phyloP scores from a whole-genome alignment of 2,113 vertebrate species.

The Conger conger region DNA sequence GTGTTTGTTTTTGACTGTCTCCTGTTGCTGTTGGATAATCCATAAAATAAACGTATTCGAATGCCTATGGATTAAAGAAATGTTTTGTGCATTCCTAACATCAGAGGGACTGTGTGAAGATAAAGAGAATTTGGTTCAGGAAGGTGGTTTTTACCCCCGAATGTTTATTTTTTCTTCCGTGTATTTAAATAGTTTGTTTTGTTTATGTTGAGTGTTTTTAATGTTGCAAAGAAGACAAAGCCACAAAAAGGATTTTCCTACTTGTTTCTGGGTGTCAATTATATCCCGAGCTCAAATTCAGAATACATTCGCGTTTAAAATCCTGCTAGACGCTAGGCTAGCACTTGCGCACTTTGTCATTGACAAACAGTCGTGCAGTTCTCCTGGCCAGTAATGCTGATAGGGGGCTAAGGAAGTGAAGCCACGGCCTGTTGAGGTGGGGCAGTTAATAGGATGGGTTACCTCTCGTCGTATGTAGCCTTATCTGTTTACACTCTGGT shows the following conservation, averaged over 20 bases:
- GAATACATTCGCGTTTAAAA: constrained; percentile 20
- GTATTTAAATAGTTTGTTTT: constrained; percentile 51
- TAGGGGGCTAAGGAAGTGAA: constrained; percentile 51
- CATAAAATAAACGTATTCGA: constrained; percentile 64
- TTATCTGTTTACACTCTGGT: constrained; percentile 54
- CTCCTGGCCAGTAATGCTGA: constrained; percentile 45
- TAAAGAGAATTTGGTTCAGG: constrained; percentile 60
- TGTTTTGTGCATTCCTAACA: constrained; percentile 55
- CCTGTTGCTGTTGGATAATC: constrained; percentile 70
- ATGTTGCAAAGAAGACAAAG: constrained; percentile 21
- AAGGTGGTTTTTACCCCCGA: constrained; percentile 38
- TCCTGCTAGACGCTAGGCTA: constrained; percentile 28
- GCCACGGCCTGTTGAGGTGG: constrained; percentile 40
- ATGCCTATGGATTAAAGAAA: constrained; percentile 71
- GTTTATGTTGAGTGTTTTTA: constrained; percentile 42
- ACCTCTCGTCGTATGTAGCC: constrained; percentile 49
- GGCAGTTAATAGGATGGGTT: constrained; percentile 46
- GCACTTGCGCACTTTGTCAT: constrained; percentile 25
- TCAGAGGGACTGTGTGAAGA: constrained; percentile 55
- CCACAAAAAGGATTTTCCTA: constrained; percentile 18
- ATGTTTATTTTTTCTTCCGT: constrained; percentile 43
- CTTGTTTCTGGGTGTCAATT: constrained; percentile 51
- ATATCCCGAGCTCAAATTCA: constrained; percentile 20
- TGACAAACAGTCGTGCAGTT: constrained; percentile 36
- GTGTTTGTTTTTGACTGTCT: constrained; percentile 63